phyloP scores from a whole-genome alignment of 2,113 vertebrate genomes.

The Terrapene triunguis region DNA sequence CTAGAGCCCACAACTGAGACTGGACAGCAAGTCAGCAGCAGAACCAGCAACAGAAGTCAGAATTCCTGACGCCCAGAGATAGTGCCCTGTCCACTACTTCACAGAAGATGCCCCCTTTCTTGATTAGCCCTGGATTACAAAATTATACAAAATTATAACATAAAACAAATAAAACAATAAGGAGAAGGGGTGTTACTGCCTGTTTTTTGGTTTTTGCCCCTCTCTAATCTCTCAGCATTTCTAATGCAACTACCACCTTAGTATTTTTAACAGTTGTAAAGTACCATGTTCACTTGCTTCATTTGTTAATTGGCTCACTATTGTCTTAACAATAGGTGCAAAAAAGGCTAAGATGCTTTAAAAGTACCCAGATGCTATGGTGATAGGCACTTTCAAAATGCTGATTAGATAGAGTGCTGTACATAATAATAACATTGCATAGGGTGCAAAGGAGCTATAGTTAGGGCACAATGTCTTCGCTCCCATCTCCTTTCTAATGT shows the following conservation, averaged over 20 bases:
- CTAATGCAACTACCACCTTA: not conserved
- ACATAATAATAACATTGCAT: accelerated
- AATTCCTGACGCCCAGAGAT: not conserved
- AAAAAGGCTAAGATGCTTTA: accelerated
- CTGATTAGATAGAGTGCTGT: not conserved
- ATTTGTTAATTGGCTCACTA: not conserved
- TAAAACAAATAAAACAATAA: not conserved
- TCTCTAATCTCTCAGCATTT: not conserved
- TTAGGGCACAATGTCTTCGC: accelerated
- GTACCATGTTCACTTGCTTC: accelerated
- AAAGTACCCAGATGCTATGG: accelerated
- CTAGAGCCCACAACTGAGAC: not conserved
- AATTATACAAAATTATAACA: not conserved
- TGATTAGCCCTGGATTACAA: not conserved
- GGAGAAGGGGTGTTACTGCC: not conserved
- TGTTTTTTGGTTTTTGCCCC: not conserved
- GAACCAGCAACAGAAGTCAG: not conserved
- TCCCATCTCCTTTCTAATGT: not conserved
- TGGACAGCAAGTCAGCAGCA: not conserved
- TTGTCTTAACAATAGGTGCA: accelerated
- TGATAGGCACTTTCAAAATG: accelerated
- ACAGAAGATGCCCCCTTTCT: not conserved
- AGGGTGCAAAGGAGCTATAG: not conserved
- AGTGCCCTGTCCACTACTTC: not conserved
- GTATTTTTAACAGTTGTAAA: not conserved